These are phyloP conservation scores for Pterostichus niger DNA, from an alignment of 2,888 invertebrate genomes.

Conservation along the genomic window DNA sequence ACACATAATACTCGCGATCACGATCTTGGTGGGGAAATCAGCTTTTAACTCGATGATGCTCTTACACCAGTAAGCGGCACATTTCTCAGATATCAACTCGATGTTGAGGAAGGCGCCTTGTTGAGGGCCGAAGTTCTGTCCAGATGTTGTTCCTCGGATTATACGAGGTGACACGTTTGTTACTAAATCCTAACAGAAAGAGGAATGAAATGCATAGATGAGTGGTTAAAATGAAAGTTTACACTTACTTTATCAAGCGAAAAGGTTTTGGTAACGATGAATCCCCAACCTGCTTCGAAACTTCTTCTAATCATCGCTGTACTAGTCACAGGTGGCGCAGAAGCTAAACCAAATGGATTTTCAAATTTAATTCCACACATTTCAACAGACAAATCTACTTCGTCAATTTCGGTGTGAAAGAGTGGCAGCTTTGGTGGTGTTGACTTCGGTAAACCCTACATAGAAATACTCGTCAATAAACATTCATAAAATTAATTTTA, in stretches of 20 bases:
- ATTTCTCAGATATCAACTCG: constrained; percentile 98
- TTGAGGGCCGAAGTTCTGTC: constrained; percentile 95
- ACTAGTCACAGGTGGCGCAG: constrained; percentile 97
- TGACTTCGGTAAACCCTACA: constrained; percentile 81
- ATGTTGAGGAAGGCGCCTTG: constrained; percentile 98
- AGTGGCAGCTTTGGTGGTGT: constrained; percentile 89
- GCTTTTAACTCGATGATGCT: constrained; percentile 92
- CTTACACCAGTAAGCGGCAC: constrained; percentile 94
- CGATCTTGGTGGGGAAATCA: constrained; percentile 94
- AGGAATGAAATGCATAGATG: constrained; percentile 16
- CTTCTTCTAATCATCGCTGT: constrained; percentile 96
- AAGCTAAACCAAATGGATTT: constrained; percentile 98
- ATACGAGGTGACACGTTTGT: constrained; percentile 99
- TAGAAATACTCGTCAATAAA: constrained; percentile 59
- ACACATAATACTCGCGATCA: constrained; percentile 98
- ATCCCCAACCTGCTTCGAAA: constrained; percentile 98
- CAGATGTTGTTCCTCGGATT: constrained; percentile 94
- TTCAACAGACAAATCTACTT: constrained; percentile 95
- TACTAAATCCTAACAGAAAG: constrained; percentile 87
- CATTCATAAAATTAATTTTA: too few species aligned
- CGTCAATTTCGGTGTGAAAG: constrained; percentile 95
- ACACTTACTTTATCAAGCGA: constrained; percentile 90
- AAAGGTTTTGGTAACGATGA: constrained; percentile 98
- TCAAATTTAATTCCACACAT: constrained; percentile 96
- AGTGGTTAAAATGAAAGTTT: constrained; percentile 2